These are phyloP conservation scores for Pelobates cultripes DNA, from an alignment of 2,797 vertebrate genomes.

Conservation along the genomic window DNA sequence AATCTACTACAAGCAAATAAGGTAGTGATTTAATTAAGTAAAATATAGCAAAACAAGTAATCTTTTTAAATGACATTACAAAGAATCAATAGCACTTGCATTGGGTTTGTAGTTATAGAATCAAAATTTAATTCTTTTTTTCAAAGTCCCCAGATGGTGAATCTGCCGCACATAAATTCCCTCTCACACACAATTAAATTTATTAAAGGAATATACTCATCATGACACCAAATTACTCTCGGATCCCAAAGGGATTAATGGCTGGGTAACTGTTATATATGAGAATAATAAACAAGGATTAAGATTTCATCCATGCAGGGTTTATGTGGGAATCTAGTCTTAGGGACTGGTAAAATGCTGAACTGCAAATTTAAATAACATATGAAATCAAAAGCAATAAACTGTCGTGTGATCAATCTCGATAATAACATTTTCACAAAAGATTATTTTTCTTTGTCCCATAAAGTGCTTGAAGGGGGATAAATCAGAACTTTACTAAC, in stretches of 20 bases:
- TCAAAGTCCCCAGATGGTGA: slow-evolving; percentile 2
- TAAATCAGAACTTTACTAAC: too few species aligned
- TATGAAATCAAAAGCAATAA: neutral
- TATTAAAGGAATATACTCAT: slow-evolving; percentile 33
- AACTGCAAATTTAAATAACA: slow-evolving; percentile 7
- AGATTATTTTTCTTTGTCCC: too few species aligned
- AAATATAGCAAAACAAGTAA: slow-evolving; percentile 15
- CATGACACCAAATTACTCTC: slow-evolving; percentile 22
- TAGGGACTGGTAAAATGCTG: slow-evolving; percentile 7
- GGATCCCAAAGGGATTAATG: slow-evolving; percentile 18
- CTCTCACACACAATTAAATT: slow-evolving; percentile 18
- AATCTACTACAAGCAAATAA: slow-evolving; percentile 20
- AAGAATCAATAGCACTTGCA: slow-evolving; percentile 40
- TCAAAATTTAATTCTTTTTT: slow-evolving; percentile 20
- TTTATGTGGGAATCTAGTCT: neutral
- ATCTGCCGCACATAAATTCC: slow-evolving; percentile 8
- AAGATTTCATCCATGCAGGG: neutral
- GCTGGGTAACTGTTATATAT: slow-evolving; percentile 1
- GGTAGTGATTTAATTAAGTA: slow-evolving; percentile 11
- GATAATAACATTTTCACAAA: too few species aligned
- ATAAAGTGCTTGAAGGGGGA: too few species aligned
- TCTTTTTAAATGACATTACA: slow-evolving; percentile 48
- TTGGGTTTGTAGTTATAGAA: slow-evolving; percentile 23
- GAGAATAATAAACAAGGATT: slow-evolving; percentile 5
- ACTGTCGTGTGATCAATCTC: too few species aligned